Evolutionary conservation across 2,888 invertebrate species (phyloP).

Genomic region (Danaus chrysippus): DNA sequence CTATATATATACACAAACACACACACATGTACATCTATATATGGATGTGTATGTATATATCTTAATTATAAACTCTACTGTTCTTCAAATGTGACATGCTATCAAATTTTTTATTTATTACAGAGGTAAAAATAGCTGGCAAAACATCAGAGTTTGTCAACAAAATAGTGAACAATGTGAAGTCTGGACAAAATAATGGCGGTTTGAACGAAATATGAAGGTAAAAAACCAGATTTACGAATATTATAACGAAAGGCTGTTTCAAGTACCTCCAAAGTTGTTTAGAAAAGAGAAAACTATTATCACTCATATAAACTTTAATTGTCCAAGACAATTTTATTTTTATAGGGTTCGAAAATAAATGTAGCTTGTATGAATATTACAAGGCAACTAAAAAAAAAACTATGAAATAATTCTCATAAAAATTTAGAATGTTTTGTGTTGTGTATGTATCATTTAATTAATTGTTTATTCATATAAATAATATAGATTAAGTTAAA

Average conservation of each 20-base stretch:
- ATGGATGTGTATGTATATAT: too few relatives aligned
- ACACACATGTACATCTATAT: background rate
- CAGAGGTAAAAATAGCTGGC: constrained; percentile 93
- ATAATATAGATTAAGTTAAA: constrained; percentile 15
- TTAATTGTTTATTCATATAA: constrained; percentile 32
- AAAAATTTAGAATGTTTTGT: constrained; percentile 15
- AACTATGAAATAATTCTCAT: constrained; percentile 27
- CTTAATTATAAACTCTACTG: too few relatives aligned
- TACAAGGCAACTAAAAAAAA: constrained; percentile 61
- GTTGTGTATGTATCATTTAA: constrained; percentile 5
- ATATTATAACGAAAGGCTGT: constrained; percentile 73
- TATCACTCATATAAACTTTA: constrained; percentile 59
- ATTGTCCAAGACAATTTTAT: constrained; percentile 74
- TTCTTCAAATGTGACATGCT: too few relatives aligned
- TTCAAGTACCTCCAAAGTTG: constrained; percentile 78
- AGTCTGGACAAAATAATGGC: constrained; percentile 86
- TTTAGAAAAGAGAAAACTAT: constrained; percentile 60
- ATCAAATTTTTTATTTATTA: constrained; percentile 41
- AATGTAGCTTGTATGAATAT: constrained; percentile 65
- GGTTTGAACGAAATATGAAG: constrained; percentile 86
- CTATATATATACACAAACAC: background rate
- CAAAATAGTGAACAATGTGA: constrained; percentile 92
- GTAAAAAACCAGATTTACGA: constrained; percentile 34
- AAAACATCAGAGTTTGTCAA: constrained; percentile 96
- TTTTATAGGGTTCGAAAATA: constrained; percentile 62